These are phyloP conservation scores for Vicugna pacos DNA, from an alignment of 2,113 vertebrate genomes.

Conservation along the genomic window DNA sequence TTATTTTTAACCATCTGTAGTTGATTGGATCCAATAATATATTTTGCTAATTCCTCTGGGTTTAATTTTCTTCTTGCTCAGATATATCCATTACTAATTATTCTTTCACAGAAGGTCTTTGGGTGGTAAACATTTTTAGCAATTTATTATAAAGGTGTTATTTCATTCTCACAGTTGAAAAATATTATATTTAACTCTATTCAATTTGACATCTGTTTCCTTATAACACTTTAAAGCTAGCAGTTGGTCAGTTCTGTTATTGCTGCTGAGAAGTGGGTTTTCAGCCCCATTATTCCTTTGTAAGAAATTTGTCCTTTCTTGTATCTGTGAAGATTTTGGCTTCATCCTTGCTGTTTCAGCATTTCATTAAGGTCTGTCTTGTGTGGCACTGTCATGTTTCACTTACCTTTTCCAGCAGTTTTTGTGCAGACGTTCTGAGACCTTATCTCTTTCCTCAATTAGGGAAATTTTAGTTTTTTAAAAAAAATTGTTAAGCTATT, in stretches of 20 bases:
- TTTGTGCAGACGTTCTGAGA: not conserved
- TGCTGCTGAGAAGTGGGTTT: not conserved
- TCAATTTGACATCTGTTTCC: not conserved
- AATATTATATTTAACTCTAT: not conserved
- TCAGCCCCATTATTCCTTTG: not conserved
- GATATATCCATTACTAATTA: not conserved
- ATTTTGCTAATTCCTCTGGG: not conserved
- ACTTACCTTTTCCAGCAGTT: not conserved
- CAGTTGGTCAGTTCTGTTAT: too few species aligned
- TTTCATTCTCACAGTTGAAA: not conserved
- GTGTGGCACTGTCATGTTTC: not conserved
- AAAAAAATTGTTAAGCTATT: not conserved
- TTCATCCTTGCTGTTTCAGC: not conserved
- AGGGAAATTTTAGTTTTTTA: not conserved
- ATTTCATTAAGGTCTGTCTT: not conserved
- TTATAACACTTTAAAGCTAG: not conserved
- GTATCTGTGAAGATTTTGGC: not conserved
- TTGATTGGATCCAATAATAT: not conserved
- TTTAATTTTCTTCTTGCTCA: not conserved
- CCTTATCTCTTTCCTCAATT: not conserved
- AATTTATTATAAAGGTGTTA: not conserved
- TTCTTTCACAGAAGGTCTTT: not conserved
- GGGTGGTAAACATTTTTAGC: not conserved
- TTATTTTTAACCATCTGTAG: not conserved
- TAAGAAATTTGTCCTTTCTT: not conserved